phyloP scores from a whole-genome alignment of 2,113 vertebrate species.

The Ivindomyrus marchei region DNA sequence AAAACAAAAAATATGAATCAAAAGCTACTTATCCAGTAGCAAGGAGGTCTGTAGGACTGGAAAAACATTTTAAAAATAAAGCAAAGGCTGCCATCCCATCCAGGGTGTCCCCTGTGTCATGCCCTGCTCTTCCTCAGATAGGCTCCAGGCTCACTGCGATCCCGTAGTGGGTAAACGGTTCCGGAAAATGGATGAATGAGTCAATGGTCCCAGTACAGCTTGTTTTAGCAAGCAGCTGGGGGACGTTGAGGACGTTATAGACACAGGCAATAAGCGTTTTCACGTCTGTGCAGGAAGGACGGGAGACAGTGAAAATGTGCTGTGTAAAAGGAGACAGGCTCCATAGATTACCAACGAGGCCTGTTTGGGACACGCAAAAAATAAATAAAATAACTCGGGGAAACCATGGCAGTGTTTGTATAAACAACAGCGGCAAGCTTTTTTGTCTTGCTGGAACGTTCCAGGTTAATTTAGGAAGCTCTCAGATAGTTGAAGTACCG shows the following conservation, averaged over 20 bases:
- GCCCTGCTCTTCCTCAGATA: background rate
- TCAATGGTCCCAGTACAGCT: background rate
- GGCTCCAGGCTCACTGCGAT: background rate
- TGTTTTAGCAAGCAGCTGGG: background rate
- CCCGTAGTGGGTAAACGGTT: background rate
- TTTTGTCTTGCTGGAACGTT: slow-evolving; percentile 25
- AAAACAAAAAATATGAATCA: background rate
- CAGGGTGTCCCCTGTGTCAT: background rate
- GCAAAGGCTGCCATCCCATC: background rate
- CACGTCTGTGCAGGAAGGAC: background rate
- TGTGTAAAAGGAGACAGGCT: background rate
- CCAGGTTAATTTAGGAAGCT: slow-evolving; percentile 46
- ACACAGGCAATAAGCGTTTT: background rate
- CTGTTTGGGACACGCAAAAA: slow-evolving; percentile 39
- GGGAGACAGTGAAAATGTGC: background rate
- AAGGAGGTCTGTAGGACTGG: background rate
- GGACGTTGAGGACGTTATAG: background rate
- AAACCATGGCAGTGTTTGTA: slow-evolving; percentile 55
- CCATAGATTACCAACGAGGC: background rate
- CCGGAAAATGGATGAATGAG: background rate
- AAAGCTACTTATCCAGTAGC: background rate
- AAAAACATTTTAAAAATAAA: background rate
- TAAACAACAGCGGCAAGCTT: slow-evolving; percentile 46
- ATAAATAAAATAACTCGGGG: slow-evolving; percentile 43
- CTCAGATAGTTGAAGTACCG: slow-evolving; percentile 39